A percentile compares a stretch with the other conserved stretches of the same genome.
phyloP scores from a whole-genome alignment of 2,797 vertebrate genomes.

The Liasis olivaceus region DNA sequence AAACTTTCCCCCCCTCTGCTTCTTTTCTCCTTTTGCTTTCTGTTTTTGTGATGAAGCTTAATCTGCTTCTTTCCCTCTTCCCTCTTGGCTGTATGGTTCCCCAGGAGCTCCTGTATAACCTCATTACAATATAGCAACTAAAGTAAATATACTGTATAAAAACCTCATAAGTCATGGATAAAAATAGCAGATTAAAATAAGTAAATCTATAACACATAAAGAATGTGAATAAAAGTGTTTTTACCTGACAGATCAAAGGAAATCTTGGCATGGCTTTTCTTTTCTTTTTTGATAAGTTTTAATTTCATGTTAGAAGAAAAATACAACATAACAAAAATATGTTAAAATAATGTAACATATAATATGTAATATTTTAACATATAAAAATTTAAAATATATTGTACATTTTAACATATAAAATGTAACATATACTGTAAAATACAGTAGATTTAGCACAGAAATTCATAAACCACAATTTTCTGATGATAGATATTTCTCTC shows the following conservation, averaged over 20 bases:
- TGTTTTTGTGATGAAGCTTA: background rate
- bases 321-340: background rate
- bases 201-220: background rate
- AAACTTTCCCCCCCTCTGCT: background rate
- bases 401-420: background rate
- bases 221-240: background rate
- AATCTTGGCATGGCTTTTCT: no score
- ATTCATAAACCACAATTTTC: background rate
- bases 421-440: background rate
- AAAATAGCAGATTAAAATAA: background rate
- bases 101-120: background rate
- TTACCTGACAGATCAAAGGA: background rate
- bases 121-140: background rate
- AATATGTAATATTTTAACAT: background rate
- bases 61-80: background rate
- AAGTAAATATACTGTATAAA: background rate
- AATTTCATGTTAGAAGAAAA: background rate
- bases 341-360: background rate
- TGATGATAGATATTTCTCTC: background rate
- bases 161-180: background rate
- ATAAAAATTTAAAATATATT: background rate
- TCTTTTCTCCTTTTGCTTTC: background rate
- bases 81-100: background rate
- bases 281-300: no score
- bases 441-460: background rate